Conservation (phyloP, 2,888 invertebrate species). For the Alloplasta piceator region DNA sequence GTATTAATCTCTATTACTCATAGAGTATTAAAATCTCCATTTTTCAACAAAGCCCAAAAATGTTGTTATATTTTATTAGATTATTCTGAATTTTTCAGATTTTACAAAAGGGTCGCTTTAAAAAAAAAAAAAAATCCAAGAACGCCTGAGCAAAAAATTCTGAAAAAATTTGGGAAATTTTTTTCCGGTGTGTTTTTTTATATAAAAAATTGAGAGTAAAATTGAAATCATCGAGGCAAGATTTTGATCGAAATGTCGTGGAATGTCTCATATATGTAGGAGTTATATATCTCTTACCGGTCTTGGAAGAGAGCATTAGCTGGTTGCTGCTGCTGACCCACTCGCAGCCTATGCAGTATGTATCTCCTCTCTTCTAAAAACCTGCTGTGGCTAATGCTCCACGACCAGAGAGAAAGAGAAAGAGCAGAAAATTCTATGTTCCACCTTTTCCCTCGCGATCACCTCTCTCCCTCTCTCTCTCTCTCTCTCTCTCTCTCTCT, state of each 20-base stretch:
- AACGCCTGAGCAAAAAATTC: too few relatives aligned
- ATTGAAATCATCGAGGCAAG: too few relatives aligned
- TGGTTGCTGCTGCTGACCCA: conserved; percentile 54
- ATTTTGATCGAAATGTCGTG: too few relatives aligned
- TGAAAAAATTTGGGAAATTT: too few relatives aligned
- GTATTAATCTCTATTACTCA: background rate
- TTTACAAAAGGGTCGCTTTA: too few relatives aligned
- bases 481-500: conserved; percentile 32
- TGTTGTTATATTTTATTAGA: too few relatives aligned
- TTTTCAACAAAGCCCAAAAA: too few relatives aligned
- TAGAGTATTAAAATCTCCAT: too few relatives aligned
- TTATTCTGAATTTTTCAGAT: too few relatives aligned
- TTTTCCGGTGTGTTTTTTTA: too few relatives aligned
- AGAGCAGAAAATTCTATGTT: conserved; percentile 20
- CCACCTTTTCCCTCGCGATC: conserved; percentile 7
- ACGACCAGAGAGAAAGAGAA: conserved; percentile 11
- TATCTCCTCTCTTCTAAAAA: conserved; percentile 57
- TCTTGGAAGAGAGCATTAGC: conserved; percentile 52
- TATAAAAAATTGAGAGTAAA: too few relatives aligned
- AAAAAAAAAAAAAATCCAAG: too few relatives aligned
- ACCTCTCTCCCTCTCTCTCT: conserved; percentile 9
- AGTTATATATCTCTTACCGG: conserved; percentile 22
- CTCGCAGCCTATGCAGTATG: conserved; percentile 50
- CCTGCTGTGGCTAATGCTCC: conserved; percentile 42
- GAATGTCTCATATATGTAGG: conserved; percentile 14